Conservation (phyloP, 2,888 invertebrate genomes). For the Euplexia lucipara region DNA sequence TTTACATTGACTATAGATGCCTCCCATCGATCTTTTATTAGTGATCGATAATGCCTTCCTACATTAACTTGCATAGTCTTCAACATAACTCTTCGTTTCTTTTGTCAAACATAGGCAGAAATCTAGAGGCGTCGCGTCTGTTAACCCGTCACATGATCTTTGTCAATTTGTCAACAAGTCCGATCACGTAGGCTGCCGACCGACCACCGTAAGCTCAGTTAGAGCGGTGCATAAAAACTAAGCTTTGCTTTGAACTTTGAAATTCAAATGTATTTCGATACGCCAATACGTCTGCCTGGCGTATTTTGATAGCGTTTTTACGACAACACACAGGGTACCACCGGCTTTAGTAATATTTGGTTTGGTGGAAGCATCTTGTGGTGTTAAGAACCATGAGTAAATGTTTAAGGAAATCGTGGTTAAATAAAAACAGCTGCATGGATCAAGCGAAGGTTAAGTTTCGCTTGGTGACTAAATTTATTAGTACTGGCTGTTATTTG, state of each 20-base stretch:
- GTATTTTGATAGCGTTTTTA: slow-evolving; percentile 70
- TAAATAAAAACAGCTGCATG: too few species aligned
- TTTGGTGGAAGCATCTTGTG: neutral
- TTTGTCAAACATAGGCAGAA: slow-evolving; percentile 30
- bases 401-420: too few species aligned
- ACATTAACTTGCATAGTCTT: too few species aligned
- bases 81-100: too few species aligned
- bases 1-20: too few species aligned
- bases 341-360: neutral
- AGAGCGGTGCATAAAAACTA: slow-evolving; percentile 89
- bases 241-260: slow-evolving; percentile 88
- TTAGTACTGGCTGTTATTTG: too few species aligned
- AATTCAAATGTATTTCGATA: slow-evolving; percentile 88
- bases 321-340: slow-evolving; percentile 32
- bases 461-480: too few species aligned
- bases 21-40: too few species aligned
- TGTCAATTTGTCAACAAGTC: slow-evolving; percentile 81
- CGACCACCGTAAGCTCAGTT: slow-evolving; percentile 89
- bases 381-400: neutral
- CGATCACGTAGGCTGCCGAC: slow-evolving; percentile 83
- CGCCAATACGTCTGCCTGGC: slow-evolving; percentile 77
- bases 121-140: slow-evolving; percentile 29
- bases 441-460: too few species aligned
- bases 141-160: slow-evolving; percentile 64
- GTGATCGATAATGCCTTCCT: too few species aligned